Conservation (phyloP, 1,140 invertebrate genomes). For the Drosophila equinoxialis region DNA sequence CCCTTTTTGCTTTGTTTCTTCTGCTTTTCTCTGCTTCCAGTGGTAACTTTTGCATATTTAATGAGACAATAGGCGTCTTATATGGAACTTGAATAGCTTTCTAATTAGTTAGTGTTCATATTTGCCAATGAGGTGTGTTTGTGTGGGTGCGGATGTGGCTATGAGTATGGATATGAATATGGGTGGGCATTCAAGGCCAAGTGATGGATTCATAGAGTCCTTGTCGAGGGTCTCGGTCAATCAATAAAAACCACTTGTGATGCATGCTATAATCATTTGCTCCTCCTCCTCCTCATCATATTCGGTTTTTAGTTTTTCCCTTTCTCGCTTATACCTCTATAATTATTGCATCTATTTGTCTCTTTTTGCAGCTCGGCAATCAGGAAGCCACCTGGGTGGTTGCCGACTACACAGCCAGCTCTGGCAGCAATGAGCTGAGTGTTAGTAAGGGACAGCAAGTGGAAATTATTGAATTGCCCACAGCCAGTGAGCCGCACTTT, state of each 20-base stretch:
- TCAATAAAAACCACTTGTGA: conserved; percentile 47
- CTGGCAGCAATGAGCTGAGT: conserved; percentile 88
- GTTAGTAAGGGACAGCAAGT: conserved; percentile 95
- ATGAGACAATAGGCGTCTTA: conserved; percentile 51
- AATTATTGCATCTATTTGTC: neutral
- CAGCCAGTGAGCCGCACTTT: conserved; percentile 85
- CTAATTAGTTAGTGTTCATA: conserved; percentile 69
- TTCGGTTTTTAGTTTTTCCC: neutral
- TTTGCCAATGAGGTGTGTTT: conserved; percentile 53
- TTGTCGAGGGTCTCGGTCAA: conserved; percentile 55
- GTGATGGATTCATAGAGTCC: conserved; percentile 30
- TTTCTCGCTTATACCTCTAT: neutral
- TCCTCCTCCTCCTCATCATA: neutral
- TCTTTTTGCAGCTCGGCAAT: conserved; percentile 85
- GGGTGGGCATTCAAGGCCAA: conserved; percentile 17
- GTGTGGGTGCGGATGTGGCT: conserved; percentile 25
- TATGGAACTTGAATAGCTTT: conserved; percentile 66
- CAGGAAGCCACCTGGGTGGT: conserved; percentile 94
- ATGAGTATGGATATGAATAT: neutral
- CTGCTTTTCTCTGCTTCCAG: conserved; percentile 16
- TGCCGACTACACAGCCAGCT: conserved; percentile 89
- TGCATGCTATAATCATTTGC: conserved; percentile 30
- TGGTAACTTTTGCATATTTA: conserved; percentile 43
- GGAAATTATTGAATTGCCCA: conserved; percentile 91
- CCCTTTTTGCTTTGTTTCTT: conserved; percentile 23